These are phyloP conservation scores for Pseudomugil tenellus DNA, from an alignment of 2,797 vertebrate species.

Conservation along the genomic window DNA sequence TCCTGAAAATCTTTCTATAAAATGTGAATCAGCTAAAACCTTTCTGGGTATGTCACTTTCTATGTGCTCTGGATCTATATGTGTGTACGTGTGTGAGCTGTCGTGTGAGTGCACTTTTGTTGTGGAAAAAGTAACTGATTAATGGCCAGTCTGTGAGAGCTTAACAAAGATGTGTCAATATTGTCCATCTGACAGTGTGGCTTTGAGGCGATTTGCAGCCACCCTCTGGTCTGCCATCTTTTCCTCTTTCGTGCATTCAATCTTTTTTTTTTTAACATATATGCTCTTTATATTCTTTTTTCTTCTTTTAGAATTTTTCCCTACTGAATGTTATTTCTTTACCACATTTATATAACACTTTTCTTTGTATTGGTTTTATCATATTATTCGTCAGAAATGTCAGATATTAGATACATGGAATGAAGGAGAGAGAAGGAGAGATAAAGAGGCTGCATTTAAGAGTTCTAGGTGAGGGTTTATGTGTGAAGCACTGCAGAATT, in stretches of 20 bases:
- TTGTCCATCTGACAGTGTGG: conserved; percentile 63
- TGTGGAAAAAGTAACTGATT: conserved; percentile 70
- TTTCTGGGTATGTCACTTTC: conserved; percentile 9
- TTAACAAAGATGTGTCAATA: conserved; percentile 73
- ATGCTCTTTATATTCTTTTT: neutral
- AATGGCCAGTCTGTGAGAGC: conserved; percentile 61
- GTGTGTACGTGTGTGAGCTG: neutral
- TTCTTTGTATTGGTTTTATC: neutral
- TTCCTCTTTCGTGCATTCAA: conserved; percentile 17
- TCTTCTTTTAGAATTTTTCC: neutral
- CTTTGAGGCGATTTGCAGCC: conserved; percentile 41
- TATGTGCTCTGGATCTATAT: conserved; percentile 11
- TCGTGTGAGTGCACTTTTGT: conserved; percentile 33
- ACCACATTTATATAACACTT: neutral
- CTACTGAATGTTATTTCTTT: conserved; percentile 2
- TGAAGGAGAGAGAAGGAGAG: conserved; percentile 5
- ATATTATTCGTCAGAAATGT: conserved; percentile 19
- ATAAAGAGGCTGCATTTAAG: conserved; percentile 16
- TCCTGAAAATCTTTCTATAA: neutral
- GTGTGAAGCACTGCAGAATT: conserved; percentile 17
- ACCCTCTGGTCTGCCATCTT: conserved; percentile 19
- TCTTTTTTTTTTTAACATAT: conserved; percentile 8
- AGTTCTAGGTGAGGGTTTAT: conserved; percentile 16
- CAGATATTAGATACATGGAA: conserved; percentile 12
- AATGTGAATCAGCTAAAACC: conserved; percentile 2